Conservation (phyloP, 1,140 invertebrate species). For the Drosophila cardini region DNA sequence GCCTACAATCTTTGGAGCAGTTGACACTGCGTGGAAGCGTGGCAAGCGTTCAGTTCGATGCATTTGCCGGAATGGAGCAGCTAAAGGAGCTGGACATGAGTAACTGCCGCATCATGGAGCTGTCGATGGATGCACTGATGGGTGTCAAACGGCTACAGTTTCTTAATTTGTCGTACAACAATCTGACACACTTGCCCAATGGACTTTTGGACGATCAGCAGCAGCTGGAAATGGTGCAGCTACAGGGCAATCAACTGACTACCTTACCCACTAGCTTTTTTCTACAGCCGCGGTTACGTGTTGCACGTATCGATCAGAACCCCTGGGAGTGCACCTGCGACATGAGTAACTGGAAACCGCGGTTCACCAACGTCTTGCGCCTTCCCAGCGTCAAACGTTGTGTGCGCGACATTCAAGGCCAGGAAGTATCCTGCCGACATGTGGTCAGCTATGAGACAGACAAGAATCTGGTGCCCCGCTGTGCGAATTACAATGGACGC, state of each 20-base stretch:
- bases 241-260: slow-evolving; percentile 87
- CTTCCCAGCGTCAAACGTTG: slow-evolving; percentile 75
- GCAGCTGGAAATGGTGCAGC: slow-evolving; percentile 87
- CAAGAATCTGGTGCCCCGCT: slow-evolving; percentile 87
- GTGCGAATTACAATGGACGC: slow-evolving; percentile 86
- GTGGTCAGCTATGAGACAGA: slow-evolving; percentile 85
- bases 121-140: slow-evolving; percentile 90
- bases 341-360: slow-evolving; percentile 88
- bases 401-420: slow-evolving; percentile 69
- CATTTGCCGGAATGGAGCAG: slow-evolving; percentile 87
- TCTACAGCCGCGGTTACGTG: slow-evolving; percentile 85
- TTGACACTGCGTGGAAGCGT: slow-evolving; percentile 86
- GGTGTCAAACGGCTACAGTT: slow-evolving; percentile 86
- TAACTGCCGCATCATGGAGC: slow-evolving; percentile 87
- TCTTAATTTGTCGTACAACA: slow-evolving; percentile 88
- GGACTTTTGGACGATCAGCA: slow-evolving; percentile 88
- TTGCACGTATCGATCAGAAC: slow-evolving; percentile 86
- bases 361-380: slow-evolving; percentile 85
- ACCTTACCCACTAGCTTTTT: slow-evolving; percentile 87
- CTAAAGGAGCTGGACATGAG: slow-evolving; percentile 87
- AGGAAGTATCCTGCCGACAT: slow-evolving; percentile 70
- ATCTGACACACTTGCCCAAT: slow-evolving; percentile 86
- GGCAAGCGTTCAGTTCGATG: slow-evolving; percentile 88
- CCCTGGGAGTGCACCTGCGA: slow-evolving; percentile 90
- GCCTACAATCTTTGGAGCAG: slow-evolving; percentile 60